Conservation (phyloP, 2,888 invertebrate genomes). For the Netelia melanura region DNA sequence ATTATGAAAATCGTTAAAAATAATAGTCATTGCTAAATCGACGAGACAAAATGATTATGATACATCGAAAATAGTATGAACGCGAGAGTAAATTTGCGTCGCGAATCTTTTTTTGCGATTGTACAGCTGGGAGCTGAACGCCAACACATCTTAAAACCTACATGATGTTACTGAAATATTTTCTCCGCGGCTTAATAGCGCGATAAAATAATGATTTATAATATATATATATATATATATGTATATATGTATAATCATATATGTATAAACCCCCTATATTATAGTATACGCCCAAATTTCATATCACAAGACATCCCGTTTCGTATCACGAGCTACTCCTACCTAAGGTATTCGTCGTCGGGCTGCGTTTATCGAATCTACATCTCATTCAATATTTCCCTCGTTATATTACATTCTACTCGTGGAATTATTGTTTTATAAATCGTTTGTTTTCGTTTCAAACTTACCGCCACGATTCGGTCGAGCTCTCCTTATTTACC, state of each 20-base stretch:
- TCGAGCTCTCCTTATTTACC: conserved; percentile 62
- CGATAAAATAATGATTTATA: conserved; percentile 72
- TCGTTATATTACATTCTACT: conserved; percentile 39
- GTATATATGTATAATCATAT: neutral
- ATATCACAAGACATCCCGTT: conserved; percentile 79
- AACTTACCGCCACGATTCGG: conserved; percentile 69
- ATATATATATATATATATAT: conserved; percentile 68
- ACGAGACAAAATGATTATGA: conserved; percentile 27
- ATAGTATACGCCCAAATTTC: conserved; percentile 74
- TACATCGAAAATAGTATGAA: conserved; percentile 15
- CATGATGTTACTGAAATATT: conserved; percentile 31
- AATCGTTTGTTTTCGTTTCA: neutral
- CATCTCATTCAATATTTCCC: conserved; percentile 18
- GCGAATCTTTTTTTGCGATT: neutral
- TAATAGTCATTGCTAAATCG: neutral
- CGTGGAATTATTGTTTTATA: conserved; percentile 53
- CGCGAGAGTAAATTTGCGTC: neutral
- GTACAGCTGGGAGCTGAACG: conserved; percentile 59
- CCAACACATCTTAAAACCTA: conserved; percentile 52
- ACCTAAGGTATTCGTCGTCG: conserved; percentile 53
- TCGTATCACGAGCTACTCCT: conserved; percentile 78
- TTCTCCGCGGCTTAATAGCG: conserved; percentile 59
- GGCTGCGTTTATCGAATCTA: conserved; percentile 29
- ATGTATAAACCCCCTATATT: conserved; percentile 30
- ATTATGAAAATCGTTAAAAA: conserved; percentile 7